phyloP scores from a whole-genome alignment of 2,797 vertebrate genomes.

The Somateria mollissima region DNA sequence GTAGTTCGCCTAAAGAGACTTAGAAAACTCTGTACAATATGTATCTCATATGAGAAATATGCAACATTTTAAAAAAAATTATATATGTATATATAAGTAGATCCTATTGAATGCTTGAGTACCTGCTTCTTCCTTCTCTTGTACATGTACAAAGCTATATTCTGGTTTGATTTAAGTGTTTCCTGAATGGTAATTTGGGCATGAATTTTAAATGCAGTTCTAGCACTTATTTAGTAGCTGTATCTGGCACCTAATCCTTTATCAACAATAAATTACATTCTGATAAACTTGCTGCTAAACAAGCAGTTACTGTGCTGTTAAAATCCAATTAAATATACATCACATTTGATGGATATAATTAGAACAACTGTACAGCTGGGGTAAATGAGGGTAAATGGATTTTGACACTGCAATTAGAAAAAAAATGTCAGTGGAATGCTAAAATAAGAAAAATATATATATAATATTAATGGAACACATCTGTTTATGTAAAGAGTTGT shows the following conservation, averaged over 20 bases:
- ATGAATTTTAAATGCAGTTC: conserved; percentile 41
- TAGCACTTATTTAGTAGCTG: conserved; percentile 42
- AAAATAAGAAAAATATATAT: neutral
- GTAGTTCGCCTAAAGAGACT: neutral
- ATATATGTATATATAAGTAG: neutral
- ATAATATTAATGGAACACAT: neutral
- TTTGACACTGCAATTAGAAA: conserved; percentile 14
- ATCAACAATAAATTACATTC: conserved; percentile 60
- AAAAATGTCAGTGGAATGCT: neutral
- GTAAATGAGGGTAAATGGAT: conserved; percentile 42
- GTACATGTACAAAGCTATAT: neutral
- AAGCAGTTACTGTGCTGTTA: conserved; percentile 59
- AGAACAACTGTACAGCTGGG: conserved; percentile 42
- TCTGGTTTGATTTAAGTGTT: conserved; percentile 28
- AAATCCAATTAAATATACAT: conserved; percentile 68
- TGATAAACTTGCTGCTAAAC: conserved; percentile 61
- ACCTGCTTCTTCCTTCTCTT: neutral
- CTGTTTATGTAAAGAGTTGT: neutral
- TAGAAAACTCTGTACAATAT: neutral
- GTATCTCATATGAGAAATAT: neutral
- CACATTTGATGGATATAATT: conserved; percentile 69
- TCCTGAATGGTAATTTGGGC: conserved; percentile 6
- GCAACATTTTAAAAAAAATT: neutral
- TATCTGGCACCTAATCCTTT: neutral
- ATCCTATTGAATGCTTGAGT: neutral